Conservation (phyloP, 2,888 invertebrate species). For the Leptopilina myrica region DNA sequence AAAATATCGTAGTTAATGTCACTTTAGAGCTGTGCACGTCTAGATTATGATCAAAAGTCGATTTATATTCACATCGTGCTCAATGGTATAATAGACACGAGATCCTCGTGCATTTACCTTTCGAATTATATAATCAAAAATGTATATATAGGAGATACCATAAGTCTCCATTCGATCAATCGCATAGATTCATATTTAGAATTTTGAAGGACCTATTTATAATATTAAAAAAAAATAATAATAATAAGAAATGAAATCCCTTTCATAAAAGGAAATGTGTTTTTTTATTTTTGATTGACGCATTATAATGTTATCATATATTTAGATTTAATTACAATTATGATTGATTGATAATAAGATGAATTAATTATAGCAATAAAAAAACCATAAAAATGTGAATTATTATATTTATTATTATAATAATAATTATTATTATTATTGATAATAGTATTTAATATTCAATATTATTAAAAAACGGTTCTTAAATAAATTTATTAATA, state of each 20-base stretch:
- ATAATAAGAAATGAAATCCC: not conserved
- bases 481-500: too few relatives aligned
- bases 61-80: not conserved
- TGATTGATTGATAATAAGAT: not conserved
- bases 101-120: conserved; percentile 11
- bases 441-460: too few relatives aligned
- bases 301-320: not conserved
- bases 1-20: not conserved
- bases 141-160: not conserved
- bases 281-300: not conserved
- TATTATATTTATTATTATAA: too few relatives aligned
- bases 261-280: not conserved
- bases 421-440: too few relatives aligned
- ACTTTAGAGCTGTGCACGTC: not conserved
- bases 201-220: not conserved
- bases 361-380: too few relatives aligned
- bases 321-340: not conserved
- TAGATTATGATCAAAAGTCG: conserved; percentile 17
- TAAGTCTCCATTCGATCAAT: not conserved
- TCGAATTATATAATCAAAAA: conserved; percentile 11
- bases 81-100: conserved; percentile 19
- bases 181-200: not conserved
- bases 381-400: too few relatives aligned
- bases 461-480: too few relatives aligned
- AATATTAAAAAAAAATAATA: too few relatives aligned